These are phyloP conservation scores for Scrobipalpa costella DNA, from an alignment of 2,888 invertebrate genomes.

Conservation along the genomic window DNA sequence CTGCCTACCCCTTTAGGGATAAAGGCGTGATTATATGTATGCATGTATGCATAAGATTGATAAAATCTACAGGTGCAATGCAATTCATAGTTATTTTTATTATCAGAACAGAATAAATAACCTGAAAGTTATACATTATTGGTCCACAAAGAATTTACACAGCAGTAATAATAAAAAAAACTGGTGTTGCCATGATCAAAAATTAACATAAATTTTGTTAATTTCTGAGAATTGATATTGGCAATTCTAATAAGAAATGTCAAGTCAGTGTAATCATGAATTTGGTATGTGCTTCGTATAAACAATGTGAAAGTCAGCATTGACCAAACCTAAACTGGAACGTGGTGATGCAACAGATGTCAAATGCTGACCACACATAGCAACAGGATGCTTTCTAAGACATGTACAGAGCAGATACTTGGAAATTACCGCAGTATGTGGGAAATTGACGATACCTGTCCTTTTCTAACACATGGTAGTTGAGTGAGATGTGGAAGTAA, in stretches of 20 bases:
- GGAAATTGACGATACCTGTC: constrained; percentile 17
- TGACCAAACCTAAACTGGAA: constrained; percentile 52
- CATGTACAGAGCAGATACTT: constrained; percentile 18
- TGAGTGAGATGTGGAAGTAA: constrained; percentile 17
- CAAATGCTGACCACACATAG: constrained; percentile 37
- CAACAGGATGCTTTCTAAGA: constrained; percentile 42
- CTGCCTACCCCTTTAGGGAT: too few relatives aligned
- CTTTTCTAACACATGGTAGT: constrained; percentile 22
- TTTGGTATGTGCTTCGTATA: constrained; percentile 29
- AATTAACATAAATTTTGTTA: background rate
- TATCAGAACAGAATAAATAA: background rate
- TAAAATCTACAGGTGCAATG: background rate
- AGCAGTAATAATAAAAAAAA: background rate
- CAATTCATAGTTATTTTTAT: background rate
- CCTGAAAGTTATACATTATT: background rate
- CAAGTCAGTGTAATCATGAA: constrained; percentile 29
- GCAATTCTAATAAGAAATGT: constrained; percentile 52
- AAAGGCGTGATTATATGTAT: too few relatives aligned
- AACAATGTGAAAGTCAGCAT: constrained; percentile 60
- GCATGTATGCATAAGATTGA: too few relatives aligned
- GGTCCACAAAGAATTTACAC: background rate
- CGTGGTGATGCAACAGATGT: constrained; percentile 50
- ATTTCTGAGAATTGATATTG: constrained; percentile 31
- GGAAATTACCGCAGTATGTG: constrained; percentile 11
- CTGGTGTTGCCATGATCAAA: constrained; percentile 22